Evolutionary conservation across 53 echinoderm and acorn worm genomes (phyloP), one percentile per base, ranked within the genome.

Genomic region (Antedon mediterranea): DNA sequence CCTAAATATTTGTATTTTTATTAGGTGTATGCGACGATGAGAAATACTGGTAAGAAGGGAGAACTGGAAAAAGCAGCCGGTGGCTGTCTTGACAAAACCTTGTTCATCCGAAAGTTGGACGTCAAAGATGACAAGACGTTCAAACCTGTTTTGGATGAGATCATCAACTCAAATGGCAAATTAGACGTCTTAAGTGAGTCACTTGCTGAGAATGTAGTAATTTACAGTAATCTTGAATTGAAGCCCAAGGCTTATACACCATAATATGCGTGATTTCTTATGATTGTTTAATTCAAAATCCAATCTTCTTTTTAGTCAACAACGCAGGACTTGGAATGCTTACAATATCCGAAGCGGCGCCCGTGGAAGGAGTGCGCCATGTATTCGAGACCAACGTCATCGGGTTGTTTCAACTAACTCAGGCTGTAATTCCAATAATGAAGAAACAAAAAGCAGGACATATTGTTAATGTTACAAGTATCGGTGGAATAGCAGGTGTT

Each of bases 21-120:
- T n/a, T 3, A 82, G 78, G 89, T 89, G 14, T 89, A 85, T 79
- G 85, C 89, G 8, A 89, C 89, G 29, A 89, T 89, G 89, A 78
- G 89, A 71, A 89, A 85, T 32, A 82, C 85, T 8, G 82, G 43
- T 0, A 80, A 77, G 80, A 85, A 85, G 43, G 89, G 71, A n/a
- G 76, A 33, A 28, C 71, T 89, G 37, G 89, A 89, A 73, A 34
- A 75, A 32, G 89, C 89, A 15, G 85, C 89, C 26, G 89, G 85
- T 57, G 82, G 75, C 80, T 77, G 82, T 30, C 85, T 89, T 32
- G 75, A 89, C 77, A 75, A 79, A 43, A 89, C 89, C 0, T 85
- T 89, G 23, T 89, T 85, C 73, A 44, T 89, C 31, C 79, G 79
- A 23, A 30, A n/a, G 73, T 77, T 89, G 29, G 89, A 89, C 71